phyloP scores from a whole-genome alignment of 1,140 invertebrate genomes.

The Delia radicum region DNA sequence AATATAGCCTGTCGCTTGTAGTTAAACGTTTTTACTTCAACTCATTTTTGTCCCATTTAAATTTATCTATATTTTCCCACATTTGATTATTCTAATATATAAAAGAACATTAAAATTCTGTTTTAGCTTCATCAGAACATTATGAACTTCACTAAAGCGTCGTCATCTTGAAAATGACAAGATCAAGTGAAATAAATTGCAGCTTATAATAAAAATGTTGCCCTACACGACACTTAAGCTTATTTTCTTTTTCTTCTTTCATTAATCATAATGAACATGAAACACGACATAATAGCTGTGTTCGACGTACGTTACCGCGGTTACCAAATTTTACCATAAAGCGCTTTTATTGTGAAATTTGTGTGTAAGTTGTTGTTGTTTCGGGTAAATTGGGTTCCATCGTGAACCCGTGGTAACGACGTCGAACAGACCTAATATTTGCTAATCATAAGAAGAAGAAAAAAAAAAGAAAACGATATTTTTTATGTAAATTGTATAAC shows the following conservation, averaged over 20 bases:
- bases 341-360: too few species aligned
- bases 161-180: neutral
- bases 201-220: slow-evolving; percentile 2
- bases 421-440: too few species aligned
- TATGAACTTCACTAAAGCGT: too few species aligned
- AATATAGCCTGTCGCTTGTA: too few species aligned
- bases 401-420: too few species aligned
- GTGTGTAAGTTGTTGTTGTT: too few species aligned
- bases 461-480: neutral
- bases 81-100: neutral
- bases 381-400: too few species aligned
- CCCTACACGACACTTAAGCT: neutral
- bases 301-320: too few species aligned
- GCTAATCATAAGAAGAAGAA: neutral
- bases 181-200: neutral
- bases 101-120: neutral
- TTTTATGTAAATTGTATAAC: neutral
- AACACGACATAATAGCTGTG: neutral
- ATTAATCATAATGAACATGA: neutral
- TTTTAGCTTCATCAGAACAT: too few species aligned
- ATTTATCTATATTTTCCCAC: neutral
- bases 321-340: too few species aligned
- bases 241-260: neutral
- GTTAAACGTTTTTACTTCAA: too few species aligned
- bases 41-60: neutral